A percentile compares a stretch with the other conserved stretches of the same genome.
phyloP scores from a whole-genome alignment of 2,113 vertebrate genomes.

The Dolichallabes microphthalmus region DNA sequence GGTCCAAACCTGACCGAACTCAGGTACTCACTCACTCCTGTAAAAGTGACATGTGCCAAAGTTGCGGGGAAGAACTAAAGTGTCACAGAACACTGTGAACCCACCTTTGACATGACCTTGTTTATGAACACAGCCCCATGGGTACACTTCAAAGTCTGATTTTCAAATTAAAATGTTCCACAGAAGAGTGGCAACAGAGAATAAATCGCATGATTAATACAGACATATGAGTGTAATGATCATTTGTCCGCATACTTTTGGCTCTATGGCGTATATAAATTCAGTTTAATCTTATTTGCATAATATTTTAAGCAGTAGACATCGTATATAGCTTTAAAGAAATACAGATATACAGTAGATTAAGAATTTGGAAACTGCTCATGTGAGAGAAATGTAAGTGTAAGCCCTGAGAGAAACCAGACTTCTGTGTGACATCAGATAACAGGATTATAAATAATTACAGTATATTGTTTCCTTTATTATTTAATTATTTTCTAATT shows the following conservation, averaged over 20 bases:
- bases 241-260: not conserved
- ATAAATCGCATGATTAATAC: not conserved
- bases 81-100: not conserved
- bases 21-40: conserved; percentile 43
- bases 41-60: conserved; percentile 46
- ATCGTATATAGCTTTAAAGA: not conserved
- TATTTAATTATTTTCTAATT: not conserved
- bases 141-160: not conserved
- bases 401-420: not conserved
- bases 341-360: not conserved
- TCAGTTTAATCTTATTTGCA: not conserved
- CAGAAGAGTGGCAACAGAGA: not conserved
- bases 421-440: not conserved
- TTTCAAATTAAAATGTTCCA: too few species aligned
- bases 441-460: not conserved
- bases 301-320: not conserved
- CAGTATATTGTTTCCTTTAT: not conserved
- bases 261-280: not conserved
- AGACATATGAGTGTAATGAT: not conserved
- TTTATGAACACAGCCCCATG: not conserved
- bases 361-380: not conserved
- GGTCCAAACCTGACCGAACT: conserved; percentile 12
- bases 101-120: not conserved
- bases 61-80: not conserved
- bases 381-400: not conserved